Conservation (phyloP, 2,797 vertebrate species). For the Sebastes elongatus region DNA sequence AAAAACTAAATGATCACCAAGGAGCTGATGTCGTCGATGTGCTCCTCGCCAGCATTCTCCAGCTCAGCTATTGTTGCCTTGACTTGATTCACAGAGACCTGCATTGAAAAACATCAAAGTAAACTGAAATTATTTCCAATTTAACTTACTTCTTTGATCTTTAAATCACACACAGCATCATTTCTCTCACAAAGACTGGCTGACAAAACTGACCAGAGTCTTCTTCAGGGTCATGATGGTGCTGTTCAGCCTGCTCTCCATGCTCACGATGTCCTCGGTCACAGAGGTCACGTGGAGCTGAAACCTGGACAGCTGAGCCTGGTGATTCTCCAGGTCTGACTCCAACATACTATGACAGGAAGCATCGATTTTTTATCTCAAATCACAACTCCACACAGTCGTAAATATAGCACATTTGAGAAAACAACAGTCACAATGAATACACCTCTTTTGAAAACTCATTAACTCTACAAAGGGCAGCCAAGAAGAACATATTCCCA, state of each 20-base stretch:
- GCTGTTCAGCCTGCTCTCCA: constrained; percentile 65
- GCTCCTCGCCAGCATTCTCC: constrained; percentile 45
- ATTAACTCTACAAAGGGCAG: not conserved
- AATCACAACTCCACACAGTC: not conserved
- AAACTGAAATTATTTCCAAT: not conserved
- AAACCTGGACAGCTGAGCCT: constrained; percentile 75
- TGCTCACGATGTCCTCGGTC: constrained; percentile 57
- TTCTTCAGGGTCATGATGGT: constrained; percentile 58
- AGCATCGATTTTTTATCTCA: not conserved
- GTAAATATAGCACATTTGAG: not conserved
- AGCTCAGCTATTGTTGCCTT: constrained; percentile 55
- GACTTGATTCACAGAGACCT: constrained; percentile 51
- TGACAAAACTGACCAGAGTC: constrained; percentile 43
- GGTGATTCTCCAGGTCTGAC: constrained; percentile 75
- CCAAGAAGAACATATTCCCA: not conserved
- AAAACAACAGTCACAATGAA: not conserved
- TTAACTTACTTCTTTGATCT: not conserved
- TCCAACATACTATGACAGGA: constrained; percentile 52
- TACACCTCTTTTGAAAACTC: not conserved
- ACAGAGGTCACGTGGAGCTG: constrained; percentile 67
- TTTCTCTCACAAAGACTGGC: not conserved
- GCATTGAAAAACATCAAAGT: not conserved
- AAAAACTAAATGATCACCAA: constrained; percentile 41
- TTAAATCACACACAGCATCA: not conserved
- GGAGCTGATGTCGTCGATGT: constrained; percentile 51